Evolutionary conservation across 1,140 invertebrate genomes (phyloP), one percentile per base, ranked within the genome.

Genomic region (Drosophila nasuta): DNA sequence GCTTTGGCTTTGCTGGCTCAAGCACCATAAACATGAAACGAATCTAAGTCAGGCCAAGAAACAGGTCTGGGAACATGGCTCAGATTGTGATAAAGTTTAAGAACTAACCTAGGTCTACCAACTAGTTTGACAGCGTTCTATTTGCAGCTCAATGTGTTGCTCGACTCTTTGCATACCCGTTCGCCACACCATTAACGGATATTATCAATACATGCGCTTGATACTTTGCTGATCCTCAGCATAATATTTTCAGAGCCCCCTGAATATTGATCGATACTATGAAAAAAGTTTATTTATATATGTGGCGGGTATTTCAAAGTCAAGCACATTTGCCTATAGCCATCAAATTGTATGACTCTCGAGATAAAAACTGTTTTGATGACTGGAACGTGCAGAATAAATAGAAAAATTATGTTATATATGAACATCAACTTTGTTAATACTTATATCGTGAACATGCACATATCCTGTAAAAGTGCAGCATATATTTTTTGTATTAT

Each of bases 41-140:
- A 88, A 88, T 88, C 83, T 88, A 88, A 89, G 83, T 82, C 83
- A 88, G 83, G 83, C 79, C 83, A 88, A 79, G 77, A 89, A 88
- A 88, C 83, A 83, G 85, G 83, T 88, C 83, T 83, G 5, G 7
- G 35, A 10, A 33, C 30, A 33, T 8, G 30, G 35, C 35, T 25
- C 51, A 38, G 58, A 68, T 35, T 41, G 30, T 45, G 43, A 48
- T 83, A 73, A 58, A 62, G 54, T 38, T 52, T 63, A 73, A 89
- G 83, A 88, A 88, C 83, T 88, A 88, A 88, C 83, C 83, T 88
- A 88, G 83, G 83, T 88, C 83, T 89, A 88, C 59, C 80, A 88
- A 88, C 83, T 87, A 82, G 83, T 88, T 88, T 68, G 64, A 77
- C 79, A 70, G 58, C 67, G 28, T 43, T 49, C 38, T 46, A 65